Percentiles rank a stretch among this genome's conserved stretches.
Evolutionary conservation across 1,140 invertebrate genomes (phyloP).

Genomic region (Metaphire vulgaris): DNA sequence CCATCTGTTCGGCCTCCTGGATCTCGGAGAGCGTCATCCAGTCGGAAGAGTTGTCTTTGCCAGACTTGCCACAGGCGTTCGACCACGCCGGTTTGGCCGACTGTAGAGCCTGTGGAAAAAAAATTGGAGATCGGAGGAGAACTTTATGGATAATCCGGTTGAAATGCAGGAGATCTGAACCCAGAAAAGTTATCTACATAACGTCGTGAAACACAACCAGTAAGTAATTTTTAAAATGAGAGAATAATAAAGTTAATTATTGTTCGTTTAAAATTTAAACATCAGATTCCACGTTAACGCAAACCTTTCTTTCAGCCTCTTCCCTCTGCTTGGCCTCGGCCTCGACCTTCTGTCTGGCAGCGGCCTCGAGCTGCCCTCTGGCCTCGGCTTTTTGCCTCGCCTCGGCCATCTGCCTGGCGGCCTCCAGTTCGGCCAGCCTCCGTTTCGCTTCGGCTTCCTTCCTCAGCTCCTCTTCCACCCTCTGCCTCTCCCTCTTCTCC

Average conservation of each 20-base stretch:
- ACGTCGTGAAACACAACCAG: too few species aligned
- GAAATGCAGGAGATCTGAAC: too few species aligned
- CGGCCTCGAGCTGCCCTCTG: neutral
- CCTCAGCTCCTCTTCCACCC: too few species aligned
- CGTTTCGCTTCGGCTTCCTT: neutral
- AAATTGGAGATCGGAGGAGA: too few species aligned
- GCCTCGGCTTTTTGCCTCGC: neutral
- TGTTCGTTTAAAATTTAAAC: too few species aligned
- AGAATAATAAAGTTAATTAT: too few species aligned
- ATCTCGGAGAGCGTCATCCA: neutral
- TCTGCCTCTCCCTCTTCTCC: neutral
- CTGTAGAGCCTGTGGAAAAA: too few species aligned
- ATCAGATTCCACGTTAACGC: too few species aligned
- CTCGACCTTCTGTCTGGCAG: neutral
- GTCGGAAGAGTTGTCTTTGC: neutral
- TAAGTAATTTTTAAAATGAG: too few species aligned
- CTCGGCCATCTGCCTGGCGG: neutral
- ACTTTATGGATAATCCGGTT: too few species aligned
- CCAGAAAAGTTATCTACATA: too few species aligned
- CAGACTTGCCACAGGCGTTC: neutral
- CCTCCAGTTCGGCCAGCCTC: neutral
- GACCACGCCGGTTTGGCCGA: neutral
- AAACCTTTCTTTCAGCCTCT: neutral
- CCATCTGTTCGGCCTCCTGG: neutral
- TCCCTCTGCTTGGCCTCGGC: neutral